Evolutionary conservation across 2,888 invertebrate genomes (phyloP).

Genomic region (Galerucella nymphaeae): DNA sequence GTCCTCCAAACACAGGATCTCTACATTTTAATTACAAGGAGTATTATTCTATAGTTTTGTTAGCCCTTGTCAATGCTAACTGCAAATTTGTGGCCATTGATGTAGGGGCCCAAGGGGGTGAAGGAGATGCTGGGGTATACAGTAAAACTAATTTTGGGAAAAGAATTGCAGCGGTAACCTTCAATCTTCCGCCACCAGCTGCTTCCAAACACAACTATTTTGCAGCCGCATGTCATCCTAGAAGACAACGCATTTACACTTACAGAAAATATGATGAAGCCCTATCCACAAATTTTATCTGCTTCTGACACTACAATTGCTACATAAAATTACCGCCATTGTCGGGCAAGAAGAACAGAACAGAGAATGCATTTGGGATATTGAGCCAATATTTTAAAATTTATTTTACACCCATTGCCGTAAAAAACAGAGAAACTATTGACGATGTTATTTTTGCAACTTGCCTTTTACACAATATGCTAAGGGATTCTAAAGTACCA

Average conservation of each 20-base stretch:
- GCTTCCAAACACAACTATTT: slow-evolving; percentile 31
- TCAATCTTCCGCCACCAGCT: slow-evolving; percentile 37
- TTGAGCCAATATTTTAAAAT: slow-evolving; percentile 29
- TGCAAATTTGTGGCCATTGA: slow-evolving; percentile 53
- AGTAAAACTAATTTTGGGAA: slow-evolving; percentile 46
- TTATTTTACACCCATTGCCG: slow-evolving; percentile 4
- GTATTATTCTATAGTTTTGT: slow-evolving; percentile 45
- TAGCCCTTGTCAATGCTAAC: slow-evolving; percentile 50
- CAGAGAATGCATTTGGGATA: slow-evolving; percentile 23
- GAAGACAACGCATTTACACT: slow-evolving; percentile 51
- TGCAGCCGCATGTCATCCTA: slow-evolving; percentile 48
- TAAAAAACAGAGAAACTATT: slow-evolving; percentile 5
- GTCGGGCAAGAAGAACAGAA: slow-evolving; percentile 30
- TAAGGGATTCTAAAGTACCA: slow-evolving; percentile 5
- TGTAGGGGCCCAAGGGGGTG: slow-evolving; percentile 52
- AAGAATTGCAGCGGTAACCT: slow-evolving; percentile 33
- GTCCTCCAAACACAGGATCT: too few relatives aligned
- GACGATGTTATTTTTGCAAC: slow-evolving; percentile 2
- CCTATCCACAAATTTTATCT: slow-evolving; percentile 27
- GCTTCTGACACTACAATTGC: slow-evolving; percentile 8
- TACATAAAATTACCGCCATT: slow-evolving; percentile 26
- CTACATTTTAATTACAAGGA: too few relatives aligned
- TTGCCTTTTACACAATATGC: slow-evolving; percentile 2
- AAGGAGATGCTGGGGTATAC: slow-evolving; percentile 54
- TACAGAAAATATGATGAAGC: slow-evolving; percentile 43